Base-by-base conservation (phyloP, 2,888 invertebrate species). In the Parnassius smintheus region DNA sequence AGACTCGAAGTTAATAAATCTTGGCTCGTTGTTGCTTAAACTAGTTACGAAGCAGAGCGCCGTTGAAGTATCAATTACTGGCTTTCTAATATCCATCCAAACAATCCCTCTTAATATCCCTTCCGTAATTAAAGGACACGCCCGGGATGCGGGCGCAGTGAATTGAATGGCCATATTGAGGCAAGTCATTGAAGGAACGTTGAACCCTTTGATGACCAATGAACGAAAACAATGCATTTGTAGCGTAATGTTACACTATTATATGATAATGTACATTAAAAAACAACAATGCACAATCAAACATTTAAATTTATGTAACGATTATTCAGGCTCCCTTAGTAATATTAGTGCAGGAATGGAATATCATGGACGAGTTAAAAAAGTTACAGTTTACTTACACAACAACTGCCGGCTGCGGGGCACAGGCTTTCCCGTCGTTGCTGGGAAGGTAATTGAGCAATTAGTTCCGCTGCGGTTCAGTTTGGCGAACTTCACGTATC, bases 151-250 rank as follows among this genome's bases (percentile, higher is more conserved):
- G 87, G 86, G 86, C 76, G 71, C 12, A 73, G 65, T 68, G 69
- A 74, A 73, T 78, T 83, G 78, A 86, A 85, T 81, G 75, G 73
- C 75, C 68, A 74, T 75, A 78, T 83, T 85, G 80, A 81, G 75
- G 72, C 72, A 72, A 64, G 66, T 64, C 67, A 67, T 72, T 51
- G 66, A 69, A 67, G 64, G 71, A 65, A 68, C 75, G 71, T 68
- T 73, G 70, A 73, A 73, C 77, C 75, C 74, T 70, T 72, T 77
- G 68, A 73, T 74, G 69, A 60, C 67, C 67, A 56, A 59, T 63
- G 53, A 52, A 56, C 41, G 52, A 63, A 56, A 61, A 60, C 59
- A 64, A 64, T 64, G 60, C 60, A 48, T 53, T 49, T 50, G 49
- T 18, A 35, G 18, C 25, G 18, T 50, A 62, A 42, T 13, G 25